Evolutionary conservation across 2,797 vertebrate species (phyloP).

Genomic region (Muraenolepis orangiensis): DNA sequence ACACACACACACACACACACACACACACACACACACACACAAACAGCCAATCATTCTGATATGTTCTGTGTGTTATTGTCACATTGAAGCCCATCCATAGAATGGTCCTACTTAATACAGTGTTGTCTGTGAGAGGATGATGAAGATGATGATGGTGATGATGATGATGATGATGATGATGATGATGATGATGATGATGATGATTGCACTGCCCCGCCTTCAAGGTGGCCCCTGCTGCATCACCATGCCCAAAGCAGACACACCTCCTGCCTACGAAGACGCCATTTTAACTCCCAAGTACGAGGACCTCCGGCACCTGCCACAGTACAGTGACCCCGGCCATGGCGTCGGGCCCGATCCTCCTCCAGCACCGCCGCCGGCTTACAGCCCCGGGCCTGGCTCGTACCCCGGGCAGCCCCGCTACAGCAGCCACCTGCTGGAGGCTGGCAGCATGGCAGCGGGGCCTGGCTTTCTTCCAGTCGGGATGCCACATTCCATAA

Average conservation of each 20-base stretch:
- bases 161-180: background rate
- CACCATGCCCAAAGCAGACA: constrained; percentile 75
- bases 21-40: no score
- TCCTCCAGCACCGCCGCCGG: constrained; percentile 52
- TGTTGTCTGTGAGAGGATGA: background rate
- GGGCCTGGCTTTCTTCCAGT: constrained; percentile 52
- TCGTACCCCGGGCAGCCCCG: constrained; percentile 41
- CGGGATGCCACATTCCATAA: constrained; percentile 41
- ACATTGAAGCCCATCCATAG: background rate
- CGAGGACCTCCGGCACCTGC: constrained; percentile 54
- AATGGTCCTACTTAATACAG: background rate
- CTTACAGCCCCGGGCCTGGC: constrained; percentile 60
- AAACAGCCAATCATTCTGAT: background rate
- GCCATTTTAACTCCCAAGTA: constrained; percentile 67
- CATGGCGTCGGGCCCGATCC: constrained; percentile 6
- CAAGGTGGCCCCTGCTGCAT: constrained; percentile 25
- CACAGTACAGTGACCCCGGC: constrained; percentile 35
- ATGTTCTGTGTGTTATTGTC: background rate
- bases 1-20: no score
- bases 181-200: background rate
- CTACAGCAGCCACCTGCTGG: constrained; percentile 63
- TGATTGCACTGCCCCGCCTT: constrained; percentile 7
- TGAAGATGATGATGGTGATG: background rate
- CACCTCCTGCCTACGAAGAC: constrained; percentile 85
- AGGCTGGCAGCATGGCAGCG: constrained; percentile 34